phyloP scores from a whole-genome alignment of 1,140 invertebrate species.

The Zaprionus africanus region DNA sequence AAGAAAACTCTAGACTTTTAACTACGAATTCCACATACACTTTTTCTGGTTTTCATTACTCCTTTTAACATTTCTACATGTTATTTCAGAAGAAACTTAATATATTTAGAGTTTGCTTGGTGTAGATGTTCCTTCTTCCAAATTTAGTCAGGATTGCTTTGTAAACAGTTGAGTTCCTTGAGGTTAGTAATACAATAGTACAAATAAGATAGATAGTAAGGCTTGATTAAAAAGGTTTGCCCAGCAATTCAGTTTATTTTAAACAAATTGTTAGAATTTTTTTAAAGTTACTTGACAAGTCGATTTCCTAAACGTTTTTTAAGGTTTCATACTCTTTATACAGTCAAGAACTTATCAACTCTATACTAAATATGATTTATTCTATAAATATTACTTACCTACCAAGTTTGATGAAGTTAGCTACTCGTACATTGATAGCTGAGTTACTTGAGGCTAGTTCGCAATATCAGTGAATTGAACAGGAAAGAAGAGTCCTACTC shows the following conservation, averaged over 20 bases:
- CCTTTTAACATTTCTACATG: background rate
- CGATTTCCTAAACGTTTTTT: too few species aligned
- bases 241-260: too few species aligned
- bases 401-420: too few species aligned
- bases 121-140: background rate
- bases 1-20: conserved; percentile 19
- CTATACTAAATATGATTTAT: too few species aligned
- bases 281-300: too few species aligned
- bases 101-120: background rate
- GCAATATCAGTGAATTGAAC: background rate
- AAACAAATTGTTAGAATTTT: too few species aligned
- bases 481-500: too few species aligned
- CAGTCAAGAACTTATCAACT: too few species aligned
- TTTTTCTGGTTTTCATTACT: background rate
- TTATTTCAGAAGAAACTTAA: background rate
- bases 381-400: too few species aligned
- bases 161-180: background rate
- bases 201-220: background rate
- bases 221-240: background rate
- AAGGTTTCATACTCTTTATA: too few species aligned
- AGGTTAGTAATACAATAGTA: background rate
- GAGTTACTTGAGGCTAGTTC: too few species aligned
- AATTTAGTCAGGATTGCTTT: background rate
- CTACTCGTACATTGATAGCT: too few species aligned
- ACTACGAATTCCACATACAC: conserved; percentile 32